Evolutionary conservation across 2,113 vertebrate genomes (phyloP), one percentile per base, ranked within the genome.

Genomic region (Zosterops hypoxanthus): DNA sequence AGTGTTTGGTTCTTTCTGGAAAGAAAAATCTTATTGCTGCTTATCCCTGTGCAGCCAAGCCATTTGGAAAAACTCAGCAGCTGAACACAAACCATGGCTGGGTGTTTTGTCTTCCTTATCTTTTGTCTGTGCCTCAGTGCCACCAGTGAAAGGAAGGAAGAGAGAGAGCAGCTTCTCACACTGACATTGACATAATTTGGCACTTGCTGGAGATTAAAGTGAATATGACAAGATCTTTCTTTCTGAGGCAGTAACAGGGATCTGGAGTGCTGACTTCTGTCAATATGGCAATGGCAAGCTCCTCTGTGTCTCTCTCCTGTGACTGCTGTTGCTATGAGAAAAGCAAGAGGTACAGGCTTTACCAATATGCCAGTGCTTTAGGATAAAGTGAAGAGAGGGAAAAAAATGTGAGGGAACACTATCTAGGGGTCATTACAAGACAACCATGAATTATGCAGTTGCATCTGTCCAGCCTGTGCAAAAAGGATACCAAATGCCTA

Each of bases 251-350:
- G 76, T 63, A 81, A 46, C 42, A 70, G 86, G 50, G 56, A 77
- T 93, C 68, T 86, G 71, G 77, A 95, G 60, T 77, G 76, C 94
- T 94, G 71, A 81, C 42, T 92, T 88, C 69, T 93, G 79, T 92
- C 80, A 78, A 0, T 86, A 34, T 6, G 18, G 56, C 76, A 88
- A 3, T 41, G 47, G 50, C 56, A 86, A 75, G 36, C 65, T 50
- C 55, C 57, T 90, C 61, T 88, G 79, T 56, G 18, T 85, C 55
- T 87, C 78, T 26, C 53, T 71, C 44, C 85, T 0, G 0, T 57
- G 50, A 77, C 22, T 18, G 6, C 80, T 90, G 86, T 88, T 94
- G 88, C 79, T 86, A 50, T 93, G 95, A 92, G 68, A 80, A 84
- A 89, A 91, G 50, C 61, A 75, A 59, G 53, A 94, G 55, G 50